A percentile compares a stretch with the other conserved stretches of the same genome.
Conservation (phyloP, 2,113 vertebrate species). For the Sinocyclocheilus maitianheensis region DNA sequence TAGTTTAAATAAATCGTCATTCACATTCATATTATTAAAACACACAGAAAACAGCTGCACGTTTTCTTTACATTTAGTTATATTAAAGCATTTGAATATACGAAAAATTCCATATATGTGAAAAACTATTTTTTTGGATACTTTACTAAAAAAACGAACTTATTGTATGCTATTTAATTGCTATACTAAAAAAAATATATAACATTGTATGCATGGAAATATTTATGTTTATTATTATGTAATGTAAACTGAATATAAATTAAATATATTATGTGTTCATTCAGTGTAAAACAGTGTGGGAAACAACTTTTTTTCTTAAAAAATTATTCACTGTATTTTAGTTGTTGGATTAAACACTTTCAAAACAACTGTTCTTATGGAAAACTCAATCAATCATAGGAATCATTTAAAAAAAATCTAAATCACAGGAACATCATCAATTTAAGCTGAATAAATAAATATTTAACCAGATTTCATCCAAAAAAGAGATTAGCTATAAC, state of each 20-base stretch:
- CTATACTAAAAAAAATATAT: too few relatives aligned
- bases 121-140: too few relatives aligned
- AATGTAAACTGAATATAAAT: too few relatives aligned
- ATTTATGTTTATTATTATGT: too few relatives aligned
- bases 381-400: background rate
- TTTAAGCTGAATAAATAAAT: background rate
- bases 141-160: too few relatives aligned
- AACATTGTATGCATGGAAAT: background rate
- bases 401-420: background rate
- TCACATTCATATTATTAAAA: background rate
- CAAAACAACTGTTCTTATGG: background rate
- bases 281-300: background rate
- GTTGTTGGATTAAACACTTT: background rate
- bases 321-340: background rate
- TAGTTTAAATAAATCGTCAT: background rate
- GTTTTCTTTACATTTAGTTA: background rate
- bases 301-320: too few relatives aligned
- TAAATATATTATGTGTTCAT: background rate
- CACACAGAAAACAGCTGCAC: background rate
- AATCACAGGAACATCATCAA: background rate
- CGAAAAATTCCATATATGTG: too few relatives aligned
- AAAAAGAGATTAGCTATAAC: background rate
- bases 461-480: background rate
- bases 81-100: background rate
- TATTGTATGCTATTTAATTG: background rate